Evolutionary conservation across 2,113 vertebrate species (phyloP).

Genomic region (Xiphophorus hellerii): DNA sequence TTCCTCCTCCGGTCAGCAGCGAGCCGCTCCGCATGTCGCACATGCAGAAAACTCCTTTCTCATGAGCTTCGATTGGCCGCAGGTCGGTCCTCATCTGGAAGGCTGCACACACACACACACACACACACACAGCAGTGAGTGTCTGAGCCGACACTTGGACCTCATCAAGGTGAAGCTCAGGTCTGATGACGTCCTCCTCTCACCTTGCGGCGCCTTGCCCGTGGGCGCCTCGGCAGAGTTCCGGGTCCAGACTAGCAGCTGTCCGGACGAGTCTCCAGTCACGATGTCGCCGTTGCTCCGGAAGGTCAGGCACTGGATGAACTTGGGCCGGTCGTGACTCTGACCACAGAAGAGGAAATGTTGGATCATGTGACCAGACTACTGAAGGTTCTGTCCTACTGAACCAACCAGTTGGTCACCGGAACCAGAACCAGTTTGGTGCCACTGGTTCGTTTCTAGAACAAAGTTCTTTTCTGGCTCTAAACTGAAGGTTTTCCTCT

Average conservation of each 20-base stretch:
- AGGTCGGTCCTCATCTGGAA: constrained; percentile 88
- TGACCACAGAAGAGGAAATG: constrained; percentile 53
- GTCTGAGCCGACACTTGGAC: no score
- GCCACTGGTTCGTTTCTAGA: no score
- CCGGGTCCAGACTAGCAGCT: constrained; percentile 93
- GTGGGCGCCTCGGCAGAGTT: constrained; percentile 87
- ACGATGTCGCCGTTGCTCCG: constrained; percentile 93
- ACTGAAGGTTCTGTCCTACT: no score
- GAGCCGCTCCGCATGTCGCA: constrained; percentile 95
- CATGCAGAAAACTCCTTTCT: constrained; percentile 96
- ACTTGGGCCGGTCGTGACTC: constrained; percentile 99
- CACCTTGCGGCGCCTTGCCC: constrained; percentile 94
- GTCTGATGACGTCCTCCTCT: neutral
- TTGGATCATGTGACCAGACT: neutral
- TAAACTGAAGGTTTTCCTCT: no score
- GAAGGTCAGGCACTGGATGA: constrained; percentile 94
- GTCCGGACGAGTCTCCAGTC: constrained; percentile 94
- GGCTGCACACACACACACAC: constrained; percentile 46
- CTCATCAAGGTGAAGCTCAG: no score
- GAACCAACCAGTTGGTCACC: no score
- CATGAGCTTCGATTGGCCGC: constrained; percentile 91
- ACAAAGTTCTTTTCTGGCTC: no score
- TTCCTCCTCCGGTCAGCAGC: constrained; percentile 93
- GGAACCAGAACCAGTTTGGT: no score
- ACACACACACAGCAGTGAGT: no score